Evolutionary conservation across 2,888 invertebrate genomes (phyloP), one percentile per base, ranked within the genome.

Genomic region (Ennomos quercinarius): DNA sequence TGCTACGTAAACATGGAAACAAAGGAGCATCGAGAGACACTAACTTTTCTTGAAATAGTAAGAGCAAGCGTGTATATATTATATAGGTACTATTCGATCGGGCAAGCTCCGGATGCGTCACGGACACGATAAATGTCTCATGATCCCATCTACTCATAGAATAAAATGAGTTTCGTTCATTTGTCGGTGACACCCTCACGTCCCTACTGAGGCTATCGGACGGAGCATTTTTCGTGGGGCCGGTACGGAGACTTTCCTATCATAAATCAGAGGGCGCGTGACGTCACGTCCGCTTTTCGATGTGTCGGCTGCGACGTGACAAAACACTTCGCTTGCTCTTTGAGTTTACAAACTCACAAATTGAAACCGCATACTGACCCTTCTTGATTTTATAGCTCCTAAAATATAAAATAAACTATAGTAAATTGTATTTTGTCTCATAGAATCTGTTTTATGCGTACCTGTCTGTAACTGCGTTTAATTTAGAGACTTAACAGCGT

Each of bases 251-350:
- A 75, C 78, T 83, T 83, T 81, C 83, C 84, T 79, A 81, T 86
- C 85, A 89, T 90, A 90, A 90, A 90, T 90, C 90, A 89, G 77
- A 71, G 68, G 70, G 79, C 60, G 72, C 90, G 88, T 88, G 90
- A 85, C 81, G 81, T 81, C 89, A 89, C 87, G 90, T 84, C 63
- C 75, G 62, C 64, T 70, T 74, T 76, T 78, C 83, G 79, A 85
- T 81, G 83, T 82, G 83, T 83, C 76, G 78, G 76, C 74, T 71
- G 73, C 68, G 78, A 86, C 87, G 87, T 88, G 89, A 88, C 83
- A 77, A 83, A 86, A 84, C 81, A 83, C 76, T 81, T 72, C 60
- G 63, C 68, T 70, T 67, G 68, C 66, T 56, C 61, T 65, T 63
- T 66, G 64, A 61, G 54, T 59, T 61, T 53, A 61, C 69, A 63